Evolutionary conservation across 2,888 invertebrate genomes (phyloP).

Genomic region (Drosophila subsilvestris): DNA sequence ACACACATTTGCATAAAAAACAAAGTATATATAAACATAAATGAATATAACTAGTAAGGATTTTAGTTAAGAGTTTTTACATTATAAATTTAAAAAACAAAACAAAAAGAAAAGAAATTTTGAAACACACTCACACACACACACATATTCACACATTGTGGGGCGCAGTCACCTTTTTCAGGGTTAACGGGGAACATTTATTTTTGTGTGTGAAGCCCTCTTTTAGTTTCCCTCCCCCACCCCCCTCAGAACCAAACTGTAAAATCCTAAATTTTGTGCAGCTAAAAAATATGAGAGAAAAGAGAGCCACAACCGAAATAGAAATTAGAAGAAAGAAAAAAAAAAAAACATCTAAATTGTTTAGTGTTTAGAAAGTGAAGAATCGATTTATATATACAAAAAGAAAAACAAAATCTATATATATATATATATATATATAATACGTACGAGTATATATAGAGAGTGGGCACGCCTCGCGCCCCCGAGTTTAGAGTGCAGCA

Average conservation of each 20-base stretch:
- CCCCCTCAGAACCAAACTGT: conserved; percentile 57
- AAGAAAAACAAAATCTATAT: conserved; percentile 51
- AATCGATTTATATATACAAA: conserved; percentile 33
- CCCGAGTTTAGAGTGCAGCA: conserved; percentile 70
- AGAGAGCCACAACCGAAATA: conserved; percentile 32
- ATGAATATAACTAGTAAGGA: conserved; percentile 76
- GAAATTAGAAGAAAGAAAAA: conserved; percentile 5
- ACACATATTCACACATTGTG: conserved; percentile 38
- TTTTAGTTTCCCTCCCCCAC: conserved; percentile 24
- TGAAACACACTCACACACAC: conserved; percentile 47
- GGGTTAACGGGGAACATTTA: not conserved
- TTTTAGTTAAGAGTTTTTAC: conserved; percentile 79
- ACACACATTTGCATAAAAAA: conserved; percentile 65
- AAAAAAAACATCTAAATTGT: conserved; percentile 56
- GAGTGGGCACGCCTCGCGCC: conserved; percentile 24
- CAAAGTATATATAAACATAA: conserved; percentile 70
- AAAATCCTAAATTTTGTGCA: conserved; percentile 76
- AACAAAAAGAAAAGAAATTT: conserved; percentile 35
- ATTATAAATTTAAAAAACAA: conserved; percentile 62
- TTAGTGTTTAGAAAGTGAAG: conserved; percentile 63
- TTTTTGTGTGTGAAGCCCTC: not conserved
- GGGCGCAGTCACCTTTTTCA: conserved; percentile 17
- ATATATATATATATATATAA: conserved; percentile 60
- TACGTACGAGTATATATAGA: conserved; percentile 49
- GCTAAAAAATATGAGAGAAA: conserved; percentile 39